Base-by-base conservation (phyloP, 2,888 invertebrate species). In the Alsophila aescularia region DNA sequence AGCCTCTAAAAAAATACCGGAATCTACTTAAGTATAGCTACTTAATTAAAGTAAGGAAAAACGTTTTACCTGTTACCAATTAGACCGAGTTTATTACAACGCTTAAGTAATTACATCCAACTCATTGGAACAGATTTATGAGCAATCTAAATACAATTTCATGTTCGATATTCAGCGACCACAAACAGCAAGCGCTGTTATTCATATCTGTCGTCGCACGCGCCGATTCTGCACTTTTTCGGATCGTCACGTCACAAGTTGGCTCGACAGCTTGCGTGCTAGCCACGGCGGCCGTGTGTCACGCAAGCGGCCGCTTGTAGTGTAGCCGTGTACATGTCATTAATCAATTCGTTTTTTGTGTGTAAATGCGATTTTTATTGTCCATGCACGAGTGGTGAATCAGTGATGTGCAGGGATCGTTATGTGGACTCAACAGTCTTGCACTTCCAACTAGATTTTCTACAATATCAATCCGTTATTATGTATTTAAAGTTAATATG, bases 351-450 rank as follows among this genome's bases (percentile, higher is more conserved):
- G 63, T 68, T 80, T 87, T 87, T 81, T 48, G 45, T 51, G 31
- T 47, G 44, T 85, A 85, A 87, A 89, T 87, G 87, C 85, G 87
- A 89, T 89, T 89, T 88, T 87, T 85, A 88, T 86, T 89, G 83
- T 85, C 72, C 73, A 74, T 71, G 72, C 72, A 72, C 78, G 77
- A 78, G 66, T 37, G 16, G 13, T 32, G 21, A 37, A 14, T 21
- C 10, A 40, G 35, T 43, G 50, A 42, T 50, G 50, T 50, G 29
- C 42, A 4, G n/a, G 15, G 13, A 15, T 15, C 15, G n/a, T 29
- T 16, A 31, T 18, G 8, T 15, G 6, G 42, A n/a, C 40, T 32
- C 12, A 31, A 31, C 31, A 14, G 31, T 13, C 21, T 39, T 37
- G 9, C 14, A 27, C 6, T 24, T 45, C 36, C 6, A 36, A 4